Base-by-base conservation (phyloP, 2,797 vertebrate genomes). In the Epinephelus awoara region DNA sequence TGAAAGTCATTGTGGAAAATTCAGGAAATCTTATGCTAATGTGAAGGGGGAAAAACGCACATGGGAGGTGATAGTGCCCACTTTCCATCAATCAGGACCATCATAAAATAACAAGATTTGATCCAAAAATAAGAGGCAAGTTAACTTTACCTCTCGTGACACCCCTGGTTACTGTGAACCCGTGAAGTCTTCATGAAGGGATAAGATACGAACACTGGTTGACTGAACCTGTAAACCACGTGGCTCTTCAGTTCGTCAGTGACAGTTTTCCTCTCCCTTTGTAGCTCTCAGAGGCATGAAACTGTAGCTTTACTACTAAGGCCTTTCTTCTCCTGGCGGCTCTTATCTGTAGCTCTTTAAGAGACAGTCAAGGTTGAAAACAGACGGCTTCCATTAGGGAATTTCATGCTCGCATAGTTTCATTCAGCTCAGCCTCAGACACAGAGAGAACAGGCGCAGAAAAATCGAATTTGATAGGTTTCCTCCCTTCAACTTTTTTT, bases 321-420 rank as follows among this genome's bases (percentile, higher is more conserved):
- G 58, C 65, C 70, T 82, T 77, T 73, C 73, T 84, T 74, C 75
- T 79, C 25, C 72, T 58, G 5, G 18, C 7, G 14, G 71, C 71
- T 83, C 84, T 77, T 75, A 68, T 89, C 75, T 67, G 68, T 42
- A n/a, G 62, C 82, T 82, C 65, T 72, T 77, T 84, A 80, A 82
- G 72, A 85, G 75, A 83, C 78, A 86, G 86, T 85, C 69, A 77
- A 82, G 84, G 85, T 84, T 84, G 67, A 89, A 85, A 87, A 88
- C 89, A 93, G 77, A 76, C 77, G 57, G 80, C 68, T 92, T 89
- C 83, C 89, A 88, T 94, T 92, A 87, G 82, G 72, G 83, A 73
- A 90, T 91, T 87, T 92, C 88, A 91, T 84, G 93, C 88, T 89
- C 5, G 56, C 92, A 91, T 92, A 85, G 84, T 90, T 91, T 85